Evolutionary conservation across 1,140 invertebrate species (phyloP).

Genomic region (Lysiphlebus fabarum): DNA sequence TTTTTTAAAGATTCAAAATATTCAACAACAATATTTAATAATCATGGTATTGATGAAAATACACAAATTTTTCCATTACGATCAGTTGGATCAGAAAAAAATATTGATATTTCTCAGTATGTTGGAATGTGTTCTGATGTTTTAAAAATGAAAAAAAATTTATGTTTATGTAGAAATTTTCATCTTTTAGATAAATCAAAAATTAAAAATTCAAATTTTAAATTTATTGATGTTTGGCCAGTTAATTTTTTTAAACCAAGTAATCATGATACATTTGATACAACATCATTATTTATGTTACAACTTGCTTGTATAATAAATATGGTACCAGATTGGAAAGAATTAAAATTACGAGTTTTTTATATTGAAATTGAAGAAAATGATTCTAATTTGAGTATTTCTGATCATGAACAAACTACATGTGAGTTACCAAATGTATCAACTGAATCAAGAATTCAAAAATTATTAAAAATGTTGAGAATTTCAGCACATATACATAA

Average conservation of each 20-base stretch:
- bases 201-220: slow-evolving; percentile 62
- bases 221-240: slow-evolving; percentile 97
- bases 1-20: slow-evolving; percentile 64
- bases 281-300: slow-evolving; percentile 89
- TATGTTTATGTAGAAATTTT: slow-evolving; percentile 91
- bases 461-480: slow-evolving; percentile 62
- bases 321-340: slow-evolving; percentile 84
- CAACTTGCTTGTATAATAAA: slow-evolving; percentile 96
- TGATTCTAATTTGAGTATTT: slow-evolving; percentile 36
- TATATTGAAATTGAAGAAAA: slow-evolving; percentile 65
- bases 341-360: slow-evolving; percentile 78
- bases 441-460: slow-evolving; percentile 57
- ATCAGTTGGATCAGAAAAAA: slow-evolving; percentile 35
- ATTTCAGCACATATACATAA: slow-evolving; percentile 64
- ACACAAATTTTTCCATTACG: slow-evolving; percentile 50
- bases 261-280: slow-evolving; percentile 76
- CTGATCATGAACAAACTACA: slow-evolving; percentile 39
- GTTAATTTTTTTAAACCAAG: slow-evolving; percentile 81
- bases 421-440: slow-evolving; percentile 41
- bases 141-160: slow-evolving; percentile 89
- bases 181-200: slow-evolving; percentile 73
- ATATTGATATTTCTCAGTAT: slow-evolving; percentile 65
- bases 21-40: slow-evolving; percentile 46
- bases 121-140: slow-evolving; percentile 85
- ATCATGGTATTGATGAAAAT: slow-evolving; percentile 37